phyloP scores from a whole-genome alignment of 37 sponge, comb jelly and placozoan species.

The Hexactinellida sp. region DNA sequence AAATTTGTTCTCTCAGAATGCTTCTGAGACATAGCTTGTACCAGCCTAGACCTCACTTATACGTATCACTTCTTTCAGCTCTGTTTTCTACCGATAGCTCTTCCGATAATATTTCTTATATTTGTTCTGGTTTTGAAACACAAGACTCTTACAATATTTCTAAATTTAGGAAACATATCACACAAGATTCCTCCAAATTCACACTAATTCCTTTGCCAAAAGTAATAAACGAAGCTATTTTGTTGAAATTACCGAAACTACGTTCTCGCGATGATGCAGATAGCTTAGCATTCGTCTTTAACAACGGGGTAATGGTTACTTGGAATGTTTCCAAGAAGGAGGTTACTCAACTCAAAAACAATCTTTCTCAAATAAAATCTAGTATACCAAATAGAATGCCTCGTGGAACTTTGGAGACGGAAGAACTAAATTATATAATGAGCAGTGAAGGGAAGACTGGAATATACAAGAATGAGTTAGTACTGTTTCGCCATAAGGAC shows the following conservation, averaged over 20 bases:
- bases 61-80: background rate
- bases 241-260: background rate
- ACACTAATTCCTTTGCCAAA: background rate
- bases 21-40: background rate
- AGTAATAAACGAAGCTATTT: background rate
- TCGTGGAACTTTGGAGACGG: background rate
- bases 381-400: background rate
- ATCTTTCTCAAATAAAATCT: background rate
- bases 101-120: background rate
- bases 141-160: background rate
- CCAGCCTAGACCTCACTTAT: background rate
- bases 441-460: background rate
- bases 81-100: background rate
- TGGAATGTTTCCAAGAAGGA: slow-evolving; percentile 14
- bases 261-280: background rate
- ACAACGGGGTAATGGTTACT: background rate
- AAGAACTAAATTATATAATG: background rate
- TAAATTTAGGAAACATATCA: background rate
- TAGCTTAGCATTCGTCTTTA: background rate
- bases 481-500: background rate
- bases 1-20: slow-evolving; percentile 1
- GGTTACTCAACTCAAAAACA: background rate
- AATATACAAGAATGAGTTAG: background rate
- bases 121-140: background rate
- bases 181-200: background rate